Evolutionary conservation across 2,797 vertebrate species (phyloP), one percentile per base, ranked within the genome.

Genomic region (Amniataba percoides): DNA sequence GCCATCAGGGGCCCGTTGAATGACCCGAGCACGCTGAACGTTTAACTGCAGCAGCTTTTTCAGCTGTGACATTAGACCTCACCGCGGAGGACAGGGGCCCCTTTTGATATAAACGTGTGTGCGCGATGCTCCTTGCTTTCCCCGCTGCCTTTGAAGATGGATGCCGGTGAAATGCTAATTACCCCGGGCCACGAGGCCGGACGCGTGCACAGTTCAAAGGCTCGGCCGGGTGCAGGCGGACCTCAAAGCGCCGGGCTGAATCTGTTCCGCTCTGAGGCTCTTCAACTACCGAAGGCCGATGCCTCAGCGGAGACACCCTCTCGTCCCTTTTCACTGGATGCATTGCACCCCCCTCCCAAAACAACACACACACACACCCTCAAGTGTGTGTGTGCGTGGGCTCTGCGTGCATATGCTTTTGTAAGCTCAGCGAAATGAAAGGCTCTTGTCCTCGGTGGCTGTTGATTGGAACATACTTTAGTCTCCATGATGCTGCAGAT

Each of bases 121-220:
- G 77, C 58, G 82, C 16, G 68, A 58, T 62, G 85, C 78, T 82
- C 77, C 85, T 85, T 81, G 85, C 81, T 73, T 86, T 74, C 55
- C 71, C 70, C n/a, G 45, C 83, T 68, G 72, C 84, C 91, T 93
- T 93, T 94, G 92, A 92, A 93, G 91, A 92, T 75, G 85, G 87
- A 90, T 87, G 88, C 74, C 69, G 85, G 88, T 86, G 80, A 90
- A 90, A 93, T 92, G 88, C 86, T 92, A 94, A 94, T 94, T 89
- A 92, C 51, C 65, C 53, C 8, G 58, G 80, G 88, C 82, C 88
- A 81, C 71, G 66, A 88, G 85, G 90, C 88, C 62, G 82, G 76
- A 85, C 80, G 78, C 70, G 72, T 87, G 87, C 87, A 73, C 80
- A 84, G 88, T 94, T 94, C 90, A 93, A 93, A 92, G 90, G 88